Conservation (phyloP, 2,113 vertebrate species). For the Boleophthalmus pectinirostris region DNA sequence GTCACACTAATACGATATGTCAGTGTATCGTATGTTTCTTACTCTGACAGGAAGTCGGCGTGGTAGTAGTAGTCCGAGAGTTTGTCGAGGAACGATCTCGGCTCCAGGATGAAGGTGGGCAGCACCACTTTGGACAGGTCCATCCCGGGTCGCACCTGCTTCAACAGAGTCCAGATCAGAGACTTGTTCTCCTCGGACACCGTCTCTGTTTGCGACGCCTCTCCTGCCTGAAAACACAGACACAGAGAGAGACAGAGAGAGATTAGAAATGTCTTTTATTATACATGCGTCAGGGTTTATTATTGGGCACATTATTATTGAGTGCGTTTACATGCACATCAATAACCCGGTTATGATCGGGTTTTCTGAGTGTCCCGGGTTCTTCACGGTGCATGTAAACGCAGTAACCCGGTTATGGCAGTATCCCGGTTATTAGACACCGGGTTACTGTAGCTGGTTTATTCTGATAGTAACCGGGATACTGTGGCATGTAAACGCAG, state of each 20-base stretch:
- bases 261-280: neutral
- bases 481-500: too few relatives aligned
- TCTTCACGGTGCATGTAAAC: too few relatives aligned
- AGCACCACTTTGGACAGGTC: slow-evolving; percentile 97
- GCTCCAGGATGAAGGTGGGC: slow-evolving; percentile 97
- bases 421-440: too few relatives aligned
- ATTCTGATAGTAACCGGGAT: too few relatives aligned
- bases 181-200: slow-evolving; percentile 99
- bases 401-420: too few relatives aligned
- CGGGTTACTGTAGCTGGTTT: too few relatives aligned
- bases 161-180: slow-evolving; percentile 97
- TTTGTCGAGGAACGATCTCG: slow-evolving; percentile 95
- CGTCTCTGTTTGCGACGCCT: slow-evolving; percentile 95
- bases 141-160: slow-evolving; percentile 97
- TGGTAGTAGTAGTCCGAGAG: slow-evolving; percentile 99
- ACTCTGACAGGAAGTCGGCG: slow-evolving; percentile 96
- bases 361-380: too few relatives aligned
- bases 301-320: neutral
- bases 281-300: neutral
- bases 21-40: slow-evolving; percentile 57
- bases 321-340: too few relatives aligned
- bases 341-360: too few relatives aligned
- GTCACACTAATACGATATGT: too few relatives aligned
- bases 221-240: slow-evolving; percentile 82
- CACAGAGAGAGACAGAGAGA: too few relatives aligned